phyloP scores from a whole-genome alignment of 1,140 invertebrate genomes.

The Drosophila asahinai region DNA sequence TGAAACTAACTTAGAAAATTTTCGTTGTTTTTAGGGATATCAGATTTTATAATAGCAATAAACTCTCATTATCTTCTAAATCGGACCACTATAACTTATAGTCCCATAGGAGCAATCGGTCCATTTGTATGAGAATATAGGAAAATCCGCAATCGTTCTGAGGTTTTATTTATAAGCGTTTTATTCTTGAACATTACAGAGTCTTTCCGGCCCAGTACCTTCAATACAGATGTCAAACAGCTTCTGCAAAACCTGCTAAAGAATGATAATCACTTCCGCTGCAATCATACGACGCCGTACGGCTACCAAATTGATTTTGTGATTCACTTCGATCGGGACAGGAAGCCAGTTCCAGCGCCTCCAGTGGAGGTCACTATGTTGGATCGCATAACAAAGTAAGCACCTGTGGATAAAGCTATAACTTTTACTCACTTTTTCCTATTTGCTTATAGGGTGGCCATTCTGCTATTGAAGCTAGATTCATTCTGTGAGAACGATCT shows the following conservation, averaged over 20 bases:
- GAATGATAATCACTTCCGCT: conserved; percentile 67
- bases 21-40: too few relatives aligned
- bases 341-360: conserved; percentile 56
- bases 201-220: conserved; percentile 30
- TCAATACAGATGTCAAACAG: conserved; percentile 60
- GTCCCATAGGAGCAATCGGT: too few relatives aligned
- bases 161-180: too few relatives aligned
- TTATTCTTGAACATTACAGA: conserved; percentile 48
- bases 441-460: conserved; percentile 78
- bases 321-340: conserved; percentile 77
- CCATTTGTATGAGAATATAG: too few relatives aligned
- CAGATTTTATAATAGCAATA: too few relatives aligned
- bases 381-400: conserved; percentile 79
- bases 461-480: conserved; percentile 81
- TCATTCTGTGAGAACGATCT: conserved; percentile 84
- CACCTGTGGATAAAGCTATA: too few relatives aligned
- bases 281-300: conserved; percentile 83
- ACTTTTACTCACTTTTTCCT: neutral
- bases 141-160: too few relatives aligned
- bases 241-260: conserved; percentile 61
- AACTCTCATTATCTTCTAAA: too few relatives aligned
- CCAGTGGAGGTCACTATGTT: conserved; percentile 69
- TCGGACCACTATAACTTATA: too few relatives aligned
- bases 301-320: conserved; percentile 85
- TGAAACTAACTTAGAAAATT: too few relatives aligned